Conservation (phyloP, 35 echinoderm and acorn worm species). For the Heliocidaris erythrogramma region DNA sequence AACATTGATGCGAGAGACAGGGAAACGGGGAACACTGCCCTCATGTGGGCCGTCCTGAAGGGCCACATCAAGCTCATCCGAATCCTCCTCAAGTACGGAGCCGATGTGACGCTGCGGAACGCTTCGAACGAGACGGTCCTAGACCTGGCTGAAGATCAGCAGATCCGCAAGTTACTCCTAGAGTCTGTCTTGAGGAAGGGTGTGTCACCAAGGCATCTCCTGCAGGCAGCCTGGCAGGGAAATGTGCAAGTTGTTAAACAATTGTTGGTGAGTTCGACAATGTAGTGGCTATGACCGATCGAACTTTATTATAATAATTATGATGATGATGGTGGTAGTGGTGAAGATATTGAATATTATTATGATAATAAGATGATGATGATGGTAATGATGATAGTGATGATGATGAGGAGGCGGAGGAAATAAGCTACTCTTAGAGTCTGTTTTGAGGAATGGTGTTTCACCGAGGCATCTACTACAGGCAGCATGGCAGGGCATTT, state of each 20-base stretch:
- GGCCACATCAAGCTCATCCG: slow-evolving; percentile 79
- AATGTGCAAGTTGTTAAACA: slow-evolving; percentile 65
- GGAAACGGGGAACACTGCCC: slow-evolving; percentile 83
- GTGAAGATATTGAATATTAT: no score
- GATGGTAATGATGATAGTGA: no score
- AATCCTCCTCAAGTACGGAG: slow-evolving; percentile 87
- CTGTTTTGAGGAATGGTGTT: slow-evolving; percentile 65
- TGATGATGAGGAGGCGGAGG: no score
- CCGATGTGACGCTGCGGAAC: slow-evolving; percentile 86
- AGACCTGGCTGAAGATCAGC: slow-evolving; percentile 17
- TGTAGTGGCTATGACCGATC: not conserved
- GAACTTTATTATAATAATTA: no score
- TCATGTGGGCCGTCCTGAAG: slow-evolving; percentile 74
- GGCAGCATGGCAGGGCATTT: slow-evolving; percentile 94
- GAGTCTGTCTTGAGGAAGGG: slow-evolving; percentile 77
- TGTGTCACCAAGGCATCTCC: slow-evolving; percentile 75
- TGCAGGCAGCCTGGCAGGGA: slow-evolving; percentile 97
- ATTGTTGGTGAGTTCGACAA: slow-evolving; percentile 67
- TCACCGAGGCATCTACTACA: slow-evolving; percentile 85
- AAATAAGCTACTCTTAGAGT: slow-evolving; percentile 61
- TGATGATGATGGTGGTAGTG: no score
- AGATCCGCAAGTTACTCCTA: slow-evolving; percentile 63
- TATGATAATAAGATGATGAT: no score
- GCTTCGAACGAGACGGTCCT: slow-evolving; percentile 77
- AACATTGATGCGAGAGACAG: slow-evolving; percentile 87